phyloP scores from a whole-genome alignment of 2,113 vertebrate species.

The Chloropsis hardwickii region DNA sequence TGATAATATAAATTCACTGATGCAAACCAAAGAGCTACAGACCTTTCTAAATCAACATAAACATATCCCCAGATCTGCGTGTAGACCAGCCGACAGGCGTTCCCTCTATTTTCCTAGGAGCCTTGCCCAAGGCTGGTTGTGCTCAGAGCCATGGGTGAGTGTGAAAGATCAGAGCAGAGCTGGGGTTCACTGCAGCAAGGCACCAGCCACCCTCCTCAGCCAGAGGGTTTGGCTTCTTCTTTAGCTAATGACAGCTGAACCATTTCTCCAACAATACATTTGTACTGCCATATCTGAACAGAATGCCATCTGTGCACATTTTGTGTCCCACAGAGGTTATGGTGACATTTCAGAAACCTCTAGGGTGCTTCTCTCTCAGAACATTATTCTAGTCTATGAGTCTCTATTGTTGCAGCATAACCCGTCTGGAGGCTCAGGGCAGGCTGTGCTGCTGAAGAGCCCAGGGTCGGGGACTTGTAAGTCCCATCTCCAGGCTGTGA shows the following conservation, averaged over 20 bases:
- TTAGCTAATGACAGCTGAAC: background rate
- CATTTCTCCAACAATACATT: accelerated
- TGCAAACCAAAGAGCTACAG: slow-evolving; percentile 46
- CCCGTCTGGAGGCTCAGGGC: background rate
- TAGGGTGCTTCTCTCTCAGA: background rate
- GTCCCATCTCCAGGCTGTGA: background rate
- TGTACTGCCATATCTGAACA: accelerated
- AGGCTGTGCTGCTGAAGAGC: background rate
- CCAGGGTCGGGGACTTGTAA: background rate
- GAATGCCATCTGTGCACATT: accelerated
- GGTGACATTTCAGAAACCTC: background rate
- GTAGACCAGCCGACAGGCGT: background rate
- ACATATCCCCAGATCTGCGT: background rate
- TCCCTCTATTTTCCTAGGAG: slow-evolving; percentile 41
- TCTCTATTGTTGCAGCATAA: background rate
- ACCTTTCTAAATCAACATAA: slow-evolving; percentile 61
- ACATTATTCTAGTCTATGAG: background rate
- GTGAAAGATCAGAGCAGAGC: slow-evolving; percentile 43
- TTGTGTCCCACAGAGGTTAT: background rate
- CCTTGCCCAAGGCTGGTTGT: slow-evolving; percentile 35
- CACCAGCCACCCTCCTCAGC: background rate
- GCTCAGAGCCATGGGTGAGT: slow-evolving; percentile 38
- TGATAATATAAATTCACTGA: slow-evolving; percentile 62
- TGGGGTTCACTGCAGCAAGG: background rate
- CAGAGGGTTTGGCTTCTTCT: background rate